Conservation (phyloP, 2,888 invertebrate species). For the Notocelia uddmanniana region DNA sequence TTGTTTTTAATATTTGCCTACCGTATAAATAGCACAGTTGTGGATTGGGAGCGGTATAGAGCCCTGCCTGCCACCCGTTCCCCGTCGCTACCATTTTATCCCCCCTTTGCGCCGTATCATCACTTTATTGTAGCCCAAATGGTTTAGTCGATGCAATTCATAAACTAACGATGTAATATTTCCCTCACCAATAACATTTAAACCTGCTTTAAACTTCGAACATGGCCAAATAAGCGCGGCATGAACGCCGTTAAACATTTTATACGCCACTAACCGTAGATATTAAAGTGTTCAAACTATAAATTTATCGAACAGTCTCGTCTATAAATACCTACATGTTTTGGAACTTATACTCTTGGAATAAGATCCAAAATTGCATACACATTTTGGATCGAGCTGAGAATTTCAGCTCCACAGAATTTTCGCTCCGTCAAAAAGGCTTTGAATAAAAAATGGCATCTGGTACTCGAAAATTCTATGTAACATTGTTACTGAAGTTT, state of each 20-base stretch:
- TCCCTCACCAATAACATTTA: slow-evolving; percentile 15
- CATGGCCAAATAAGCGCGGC: background rate
- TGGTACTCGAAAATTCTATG: background rate
- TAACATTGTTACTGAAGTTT: slow-evolving; percentile 4
- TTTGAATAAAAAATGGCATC: background rate
- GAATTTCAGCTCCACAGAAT: background rate
- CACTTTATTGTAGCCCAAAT: too few species aligned
- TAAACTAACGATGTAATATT: background rate
- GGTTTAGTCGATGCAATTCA: too few species aligned
- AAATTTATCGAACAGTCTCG: slow-evolving; percentile 7
- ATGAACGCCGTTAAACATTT: slow-evolving; percentile 23
- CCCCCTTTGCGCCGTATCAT: too few species aligned
- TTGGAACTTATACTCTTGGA: background rate
- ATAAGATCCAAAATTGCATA: too few species aligned
- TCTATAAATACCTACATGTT: background rate
- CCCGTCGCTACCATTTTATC: too few species aligned
- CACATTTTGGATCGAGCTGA: background rate
- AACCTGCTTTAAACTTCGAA: slow-evolving; percentile 18
- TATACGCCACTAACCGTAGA: slow-evolving; percentile 24
- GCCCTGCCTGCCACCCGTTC: too few species aligned
- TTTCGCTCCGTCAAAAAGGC: slow-evolving; percentile 6
- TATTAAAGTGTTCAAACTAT: slow-evolving; percentile 34
- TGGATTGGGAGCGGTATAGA: too few species aligned
- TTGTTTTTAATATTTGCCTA: too few species aligned
- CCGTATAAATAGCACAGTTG: too few species aligned